phyloP scores from a whole-genome alignment of 1,140 invertebrate species.

The Druon quercuslanigerum region DNA sequence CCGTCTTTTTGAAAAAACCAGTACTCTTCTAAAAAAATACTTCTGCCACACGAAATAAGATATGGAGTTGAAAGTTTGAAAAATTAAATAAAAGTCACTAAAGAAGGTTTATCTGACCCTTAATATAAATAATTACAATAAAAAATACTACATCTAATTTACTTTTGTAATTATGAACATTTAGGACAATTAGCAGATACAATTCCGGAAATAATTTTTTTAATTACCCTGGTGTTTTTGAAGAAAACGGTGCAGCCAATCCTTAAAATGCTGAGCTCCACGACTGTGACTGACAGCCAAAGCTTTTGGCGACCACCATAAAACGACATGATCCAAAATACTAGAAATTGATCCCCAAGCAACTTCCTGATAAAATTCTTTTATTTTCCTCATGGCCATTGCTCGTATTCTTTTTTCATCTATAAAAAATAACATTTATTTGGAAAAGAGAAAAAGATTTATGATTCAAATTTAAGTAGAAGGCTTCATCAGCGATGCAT shows the following conservation, averaged over 20 bases:
- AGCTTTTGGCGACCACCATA: slow-evolving; percentile 86
- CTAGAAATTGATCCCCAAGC: slow-evolving; percentile 85
- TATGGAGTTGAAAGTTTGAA: too few relatives aligned
- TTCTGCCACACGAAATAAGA: too few relatives aligned
- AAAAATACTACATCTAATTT: too few relatives aligned
- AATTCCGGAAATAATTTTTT: background rate
- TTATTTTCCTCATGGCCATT: slow-evolving; percentile 73
- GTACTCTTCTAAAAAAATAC: too few relatives aligned
- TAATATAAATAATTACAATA: too few relatives aligned
- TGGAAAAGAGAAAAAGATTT: background rate
- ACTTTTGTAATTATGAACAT: too few relatives aligned
- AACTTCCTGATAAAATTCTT: slow-evolving; percentile 78
- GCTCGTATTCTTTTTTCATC: slow-evolving; percentile 70
- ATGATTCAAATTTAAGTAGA: too few relatives aligned
- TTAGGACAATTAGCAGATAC: too few relatives aligned
- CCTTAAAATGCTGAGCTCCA: slow-evolving; percentile 77
- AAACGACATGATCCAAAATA: slow-evolving; percentile 84
- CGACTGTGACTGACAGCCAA: slow-evolving; percentile 77
- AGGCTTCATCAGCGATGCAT: too few relatives aligned
- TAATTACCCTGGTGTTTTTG: slow-evolving; percentile 54
- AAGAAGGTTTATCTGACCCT: too few relatives aligned
- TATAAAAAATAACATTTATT: slow-evolving; percentile 45
- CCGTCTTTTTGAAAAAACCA: too few relatives aligned
- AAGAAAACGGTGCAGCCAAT: slow-evolving; percentile 79
- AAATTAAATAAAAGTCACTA: too few relatives aligned